These are phyloP conservation scores for Burhinus bistriatus DNA, from an alignment of 2,113 vertebrate genomes.

Conservation along the genomic window DNA sequence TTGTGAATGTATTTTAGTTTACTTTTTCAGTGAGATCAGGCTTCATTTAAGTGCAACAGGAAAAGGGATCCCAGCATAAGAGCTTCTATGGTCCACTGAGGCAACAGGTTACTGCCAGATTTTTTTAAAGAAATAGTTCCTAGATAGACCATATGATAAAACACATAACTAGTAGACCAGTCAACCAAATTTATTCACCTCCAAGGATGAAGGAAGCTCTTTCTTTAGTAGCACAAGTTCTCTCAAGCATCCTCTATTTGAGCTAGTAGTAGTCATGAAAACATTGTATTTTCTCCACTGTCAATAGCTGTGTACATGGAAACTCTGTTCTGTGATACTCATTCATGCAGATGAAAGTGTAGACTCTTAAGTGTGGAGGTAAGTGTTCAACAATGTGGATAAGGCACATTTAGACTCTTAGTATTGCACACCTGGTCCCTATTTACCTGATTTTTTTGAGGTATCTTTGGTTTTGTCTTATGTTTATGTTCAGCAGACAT, in stretches of 20 bases:
- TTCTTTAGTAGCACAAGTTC: neutral
- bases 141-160: neutral
- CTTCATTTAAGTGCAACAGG: neutral
- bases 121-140: neutral
- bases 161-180: neutral
- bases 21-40: neutral
- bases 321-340: neutral
- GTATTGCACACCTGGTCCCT: neutral
- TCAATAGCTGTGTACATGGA: neutral
- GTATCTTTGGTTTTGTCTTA: neutral
- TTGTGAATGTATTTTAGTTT: neutral
- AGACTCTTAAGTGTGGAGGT: neutral
- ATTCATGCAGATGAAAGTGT: neutral
- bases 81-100: neutral
- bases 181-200: neutral
- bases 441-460: neutral
- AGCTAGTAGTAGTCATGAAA: neutral
- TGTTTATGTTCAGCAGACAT: neutral
- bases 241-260: neutral
- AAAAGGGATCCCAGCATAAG: neutral
- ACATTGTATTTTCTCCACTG: neutral
- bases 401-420: neutral
- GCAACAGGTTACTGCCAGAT: neutral
- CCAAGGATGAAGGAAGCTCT: neutral
- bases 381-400: neutral